Conservation (phyloP, 2,888 invertebrate species). For the Drosophila fungiperda region DNA sequence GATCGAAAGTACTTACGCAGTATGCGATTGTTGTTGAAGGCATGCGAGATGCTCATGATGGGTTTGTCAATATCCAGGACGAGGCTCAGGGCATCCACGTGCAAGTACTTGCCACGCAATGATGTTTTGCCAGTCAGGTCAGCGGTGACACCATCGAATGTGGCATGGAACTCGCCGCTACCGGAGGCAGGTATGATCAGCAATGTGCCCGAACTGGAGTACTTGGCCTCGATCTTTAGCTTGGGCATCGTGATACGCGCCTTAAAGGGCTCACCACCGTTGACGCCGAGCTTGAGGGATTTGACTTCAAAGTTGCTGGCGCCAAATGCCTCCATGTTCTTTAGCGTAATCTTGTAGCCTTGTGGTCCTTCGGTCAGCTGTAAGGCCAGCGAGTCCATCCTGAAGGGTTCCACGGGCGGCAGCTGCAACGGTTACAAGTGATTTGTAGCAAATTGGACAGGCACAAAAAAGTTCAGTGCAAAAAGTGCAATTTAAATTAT, state of each 20-base stretch:
- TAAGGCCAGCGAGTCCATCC: constrained; percentile 88
- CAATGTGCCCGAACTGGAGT: constrained; percentile 89
- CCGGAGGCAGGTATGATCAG: constrained; percentile 90
- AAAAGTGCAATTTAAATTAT: constrained; percentile 9
- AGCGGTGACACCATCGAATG: constrained; percentile 87
- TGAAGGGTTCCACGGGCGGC: constrained; percentile 89
- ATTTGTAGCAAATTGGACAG: background rate
- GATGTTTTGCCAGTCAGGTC: constrained; percentile 87
- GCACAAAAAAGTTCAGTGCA: background rate
- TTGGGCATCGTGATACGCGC: constrained; percentile 88
- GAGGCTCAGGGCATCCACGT: constrained; percentile 88
- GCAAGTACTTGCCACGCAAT: constrained; percentile 86
- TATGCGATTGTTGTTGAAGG: constrained; percentile 89
- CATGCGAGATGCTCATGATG: constrained; percentile 88
- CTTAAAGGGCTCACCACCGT: constrained; percentile 88
- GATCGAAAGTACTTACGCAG: constrained; percentile 87
- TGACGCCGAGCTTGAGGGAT: constrained; percentile 87
- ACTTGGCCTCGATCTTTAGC: constrained; percentile 88
- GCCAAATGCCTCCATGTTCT: constrained; percentile 87
- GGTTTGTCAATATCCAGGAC: constrained; percentile 88
- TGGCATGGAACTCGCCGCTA: constrained; percentile 89
- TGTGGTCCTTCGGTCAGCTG: constrained; percentile 86
- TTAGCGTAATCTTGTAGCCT: constrained; percentile 87
- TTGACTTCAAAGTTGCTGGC: constrained; percentile 88
- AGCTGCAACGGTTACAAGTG: constrained; percentile 79